Evolutionary conservation across 2,888 invertebrate genomes (phyloP).

Genomic region (Ectemnius cavifrons): DNA sequence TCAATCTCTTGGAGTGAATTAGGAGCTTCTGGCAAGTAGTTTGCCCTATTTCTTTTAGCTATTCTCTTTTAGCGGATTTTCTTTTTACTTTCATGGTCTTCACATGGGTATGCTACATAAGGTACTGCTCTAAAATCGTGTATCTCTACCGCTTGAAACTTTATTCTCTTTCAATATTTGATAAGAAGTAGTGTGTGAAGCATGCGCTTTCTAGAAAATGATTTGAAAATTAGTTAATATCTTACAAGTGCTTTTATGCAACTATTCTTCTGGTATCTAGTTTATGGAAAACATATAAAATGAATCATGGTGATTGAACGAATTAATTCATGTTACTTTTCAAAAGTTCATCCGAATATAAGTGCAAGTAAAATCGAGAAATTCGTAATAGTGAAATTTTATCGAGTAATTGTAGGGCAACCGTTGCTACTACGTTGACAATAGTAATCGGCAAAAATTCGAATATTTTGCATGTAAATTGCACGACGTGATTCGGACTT

Average conservation of each 20-base stretch:
- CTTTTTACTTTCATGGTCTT: too few relatives aligned
- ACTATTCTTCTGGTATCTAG: too few relatives aligned
- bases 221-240: background rate
- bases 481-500: constrained; percentile 58
- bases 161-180: background rate
- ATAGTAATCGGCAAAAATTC: constrained; percentile 13
- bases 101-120: too few relatives aligned
- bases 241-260: too few relatives aligned
- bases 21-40: constrained; percentile 1
- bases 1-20: too few relatives aligned
- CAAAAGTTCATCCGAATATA: too few relatives aligned
- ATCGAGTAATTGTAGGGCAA: too few relatives aligned
- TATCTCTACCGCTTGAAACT: background rate
- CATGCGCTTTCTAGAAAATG: constrained; percentile 4
- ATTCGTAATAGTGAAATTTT: too few relatives aligned
- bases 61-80: background rate
- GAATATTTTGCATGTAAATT: constrained; percentile 57
- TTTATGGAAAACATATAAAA: too few relatives aligned
- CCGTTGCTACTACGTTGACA: background rate
- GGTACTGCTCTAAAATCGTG: background rate
- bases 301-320: too few relatives aligned
- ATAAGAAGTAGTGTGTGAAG: constrained; percentile 4
- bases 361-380: too few relatives aligned
- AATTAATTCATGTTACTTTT: too few relatives aligned
- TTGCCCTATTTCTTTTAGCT: background rate